Evolutionary conservation across 2,888 invertebrate genomes (phyloP), one percentile per base, ranked within the genome.

Genomic region (Eupithecia tripunctaria): DNA sequence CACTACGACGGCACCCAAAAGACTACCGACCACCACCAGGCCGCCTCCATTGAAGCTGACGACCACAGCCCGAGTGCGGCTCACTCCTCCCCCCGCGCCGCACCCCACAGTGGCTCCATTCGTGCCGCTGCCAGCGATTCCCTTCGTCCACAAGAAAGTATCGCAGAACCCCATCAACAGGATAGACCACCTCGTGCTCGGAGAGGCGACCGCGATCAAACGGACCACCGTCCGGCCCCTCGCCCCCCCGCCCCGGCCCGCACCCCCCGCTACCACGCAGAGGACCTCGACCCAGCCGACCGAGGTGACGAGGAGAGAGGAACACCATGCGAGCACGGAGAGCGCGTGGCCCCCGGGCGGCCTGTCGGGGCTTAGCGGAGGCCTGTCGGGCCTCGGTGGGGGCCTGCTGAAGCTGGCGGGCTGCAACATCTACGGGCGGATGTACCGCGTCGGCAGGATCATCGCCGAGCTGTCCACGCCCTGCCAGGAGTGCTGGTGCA

Each of bases 351-450:
- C 43, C n/a, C n/a, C 43, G 7, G 27, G 51, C 10, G n/a, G 47
- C 8, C 43, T 18, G 18, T 43, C 43, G 6, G 18, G 43, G 6
- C 43, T 43, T 18, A 18, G 43, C 5, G 43, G 43, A 43, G 43
- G 43, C 43, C 43, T 43, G 1, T 43, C 41, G 41, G 88, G 85
- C 2, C 75, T 87, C 0, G 93, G 95, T 1, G 89, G 95, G 18
- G 96, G 96, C 47, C 89, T 96, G 68, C 90, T 97, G 63, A 98
- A 97, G 89, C 88, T 98, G 76, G 97, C 97, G 15, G 98, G 98
- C 0, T 98, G 98, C 86, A 98, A 98, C 90, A 98, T 98, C 82
- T 98, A 98, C 84, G 98, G 98, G 8, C 95, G 97, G 78, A 98
- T 98, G 97, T 98, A 98, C 88, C 95, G 97, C 32, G 97, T 98